Base-by-base conservation (phyloP, 2,797 vertebrate species). In the Anniella stebbinsi region DNA sequence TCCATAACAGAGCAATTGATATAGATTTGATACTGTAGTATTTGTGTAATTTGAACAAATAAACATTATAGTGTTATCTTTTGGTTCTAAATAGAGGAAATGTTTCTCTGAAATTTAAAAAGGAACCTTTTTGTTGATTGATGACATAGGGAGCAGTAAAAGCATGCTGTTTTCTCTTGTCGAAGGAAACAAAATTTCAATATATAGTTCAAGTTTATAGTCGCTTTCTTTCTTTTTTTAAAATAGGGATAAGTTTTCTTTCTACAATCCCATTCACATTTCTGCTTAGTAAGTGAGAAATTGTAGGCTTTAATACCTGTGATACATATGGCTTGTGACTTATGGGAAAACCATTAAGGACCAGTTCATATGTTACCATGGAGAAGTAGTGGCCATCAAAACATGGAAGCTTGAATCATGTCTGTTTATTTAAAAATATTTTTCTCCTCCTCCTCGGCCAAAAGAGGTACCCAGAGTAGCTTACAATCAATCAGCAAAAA, bases 31-130 rank as follows among this genome's bases (percentile, higher is more conserved):
- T 87, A 77, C 41, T 87, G 48, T 91, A 84, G 12, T 17, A n/a
- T 51, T 89, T 89, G 41, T 77, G 28, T 67, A 88, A 86, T 83
- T 54, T 78, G 17, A 18, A n/a, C 36, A 78, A 76, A 86, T n/a
- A 51, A 86, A 82, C 5, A 0, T 77, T 76, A 28, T 60, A 57
- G 38, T 17, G 0, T 6, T 90, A 60, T 38, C 11, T 89, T 67
- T 76, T 66, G 4, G 8, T 33, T 63, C 15, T 33, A 63, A 87
- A 45, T 18, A 87, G 38, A 92, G 60, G 48, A 88, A 87, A 69
- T 51, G 90, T 69, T 90, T 83, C 73, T 60, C 85, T 90, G 85
- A 11, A 41, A 86, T 94, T 73, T 72, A 13, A 90, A 93, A 78
- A 87, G 54, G 80, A 63, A 0, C 82, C 0, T 89, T 60, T 91